Evolutionary conservation across 1,140 invertebrate genomes (phyloP), one percentile per base, ranked within the genome.

Genomic region (Eupeodes corollae): DNA sequence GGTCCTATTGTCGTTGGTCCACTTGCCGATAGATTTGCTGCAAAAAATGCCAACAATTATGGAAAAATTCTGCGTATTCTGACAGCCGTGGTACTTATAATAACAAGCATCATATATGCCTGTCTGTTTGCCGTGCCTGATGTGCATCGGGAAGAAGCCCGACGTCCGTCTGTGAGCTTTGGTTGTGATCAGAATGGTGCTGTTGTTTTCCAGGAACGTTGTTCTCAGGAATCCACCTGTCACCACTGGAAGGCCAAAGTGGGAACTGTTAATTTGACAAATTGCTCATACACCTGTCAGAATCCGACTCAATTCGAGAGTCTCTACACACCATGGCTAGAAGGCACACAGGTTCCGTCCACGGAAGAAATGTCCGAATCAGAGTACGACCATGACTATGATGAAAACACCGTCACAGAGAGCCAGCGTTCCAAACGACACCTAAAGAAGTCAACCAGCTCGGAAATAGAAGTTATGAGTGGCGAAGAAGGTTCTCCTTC

Each of bases 161-260:
- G 73, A 13, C 72, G 72, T 40, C 79, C 80, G 6, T 63, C 72
- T 6, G 75, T 84, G 0, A 76, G 76, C 54, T 86, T 86, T 56
- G 76, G 75, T 47, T 86, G 84, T 59, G 77, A 83, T 55, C 63
- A 67, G 21, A 62, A 73, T 13, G 79, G 80, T 3, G 82, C 79
- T 2, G 73, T 75, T 33, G 72, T 87, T 12, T 74, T 80, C 56
- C 82, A 85, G 63, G 78, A 86, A 55, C 73, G 77, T 18, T 84
- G 82, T 56, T 70, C 71, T 9, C 72, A 74, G 35, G 75, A 76
- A 42, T 71, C 73, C 53, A 72, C 68, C 5, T 85, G 82, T 57
- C 75, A 78, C 50, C 67, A 73, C 26, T 84, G 80, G 81, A 71
- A 76, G 5, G 74, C 75, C 39, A 79, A 75, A 64, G 50, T 65